These are phyloP conservation scores for Muscicapa adusta DNA, from an alignment of 2,113 vertebrate genomes.

Conservation along the genomic window DNA sequence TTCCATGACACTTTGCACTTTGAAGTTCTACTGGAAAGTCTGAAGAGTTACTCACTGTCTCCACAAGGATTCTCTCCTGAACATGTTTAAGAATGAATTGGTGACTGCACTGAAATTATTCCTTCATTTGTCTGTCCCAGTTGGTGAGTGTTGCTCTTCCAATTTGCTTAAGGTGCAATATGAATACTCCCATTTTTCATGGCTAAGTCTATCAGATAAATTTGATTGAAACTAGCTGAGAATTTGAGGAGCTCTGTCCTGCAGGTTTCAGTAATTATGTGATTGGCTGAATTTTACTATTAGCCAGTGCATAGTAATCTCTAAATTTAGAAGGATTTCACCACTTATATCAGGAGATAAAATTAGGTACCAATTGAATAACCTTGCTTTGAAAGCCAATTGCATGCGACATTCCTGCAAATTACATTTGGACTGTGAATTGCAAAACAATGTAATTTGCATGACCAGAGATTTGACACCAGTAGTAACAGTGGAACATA, in stretches of 20 bases:
- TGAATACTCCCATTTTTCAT: neutral
- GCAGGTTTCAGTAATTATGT: neutral
- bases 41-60: neutral
- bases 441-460: neutral
- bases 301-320: neutral
- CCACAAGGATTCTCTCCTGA: neutral
- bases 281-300: neutral
- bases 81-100: neutral
- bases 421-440: neutral
- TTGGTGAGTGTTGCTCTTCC: neutral
- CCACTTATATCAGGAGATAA: neutral
- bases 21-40: neutral
- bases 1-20: neutral
- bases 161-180: fast-evolving
- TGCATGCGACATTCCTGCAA: neutral
- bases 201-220: neutral
- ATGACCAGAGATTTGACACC: neutral
- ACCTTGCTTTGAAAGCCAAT: neutral
- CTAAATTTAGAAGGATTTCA: neutral
- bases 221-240: neutral
- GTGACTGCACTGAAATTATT: neutral
- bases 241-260: neutral
- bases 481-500: neutral
- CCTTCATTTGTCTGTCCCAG: neutral
- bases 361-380: neutral